Base-by-base conservation (phyloP, 2,797 vertebrate genomes). In the Gambusia yucatana region DNA sequence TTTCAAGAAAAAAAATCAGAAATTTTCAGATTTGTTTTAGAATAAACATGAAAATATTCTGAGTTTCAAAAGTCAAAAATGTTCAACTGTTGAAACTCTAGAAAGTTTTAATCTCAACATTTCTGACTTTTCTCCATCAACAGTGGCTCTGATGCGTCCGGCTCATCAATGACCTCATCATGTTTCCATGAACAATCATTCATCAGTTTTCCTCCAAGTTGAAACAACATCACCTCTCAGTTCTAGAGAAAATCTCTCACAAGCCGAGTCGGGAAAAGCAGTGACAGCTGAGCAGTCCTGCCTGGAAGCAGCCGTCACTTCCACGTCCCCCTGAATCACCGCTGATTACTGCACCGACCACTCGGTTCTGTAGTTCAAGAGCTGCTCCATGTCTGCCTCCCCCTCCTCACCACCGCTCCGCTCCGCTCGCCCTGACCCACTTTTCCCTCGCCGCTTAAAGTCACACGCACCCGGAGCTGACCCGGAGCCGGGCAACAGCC, bases 241-340 rank as follows among this genome's bases (percentile, higher is more conserved):
- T 77, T 69, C 61, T 28, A 67, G 67, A 76, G 55, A 57, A 57
- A 63, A 77, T 86, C 76, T 22, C 61, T 83, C 20, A 61, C 25
- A 83, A 84, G 82, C 71, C 75, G 77, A 79, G 77, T 65, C 81
- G 47, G 48, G 65, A 52, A 22, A 73, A 43, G 55, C 43, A 86
- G 85, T 82, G 80, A 79, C 81, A 87, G 79, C 86, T 84, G 82
- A 88, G 82, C 87, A 89, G 79, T 78, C 90, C 89, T 86, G 91
- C 92, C 88, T 84, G 77, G 77, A 84, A 93, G 80, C 84, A 88
- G 83, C 82, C 87, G 82, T 85, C 87, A 94, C 94, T 94, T 95
- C 93, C 94, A 93, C 94, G 87, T 93, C 78, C 88, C 88, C 91
- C 85, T 92, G 91, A 92, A 90, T 93, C 90, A 91, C 88, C 92